phyloP scores from a whole-genome alignment of 2,888 invertebrate genomes.

The Apocheima hispidaria region DNA sequence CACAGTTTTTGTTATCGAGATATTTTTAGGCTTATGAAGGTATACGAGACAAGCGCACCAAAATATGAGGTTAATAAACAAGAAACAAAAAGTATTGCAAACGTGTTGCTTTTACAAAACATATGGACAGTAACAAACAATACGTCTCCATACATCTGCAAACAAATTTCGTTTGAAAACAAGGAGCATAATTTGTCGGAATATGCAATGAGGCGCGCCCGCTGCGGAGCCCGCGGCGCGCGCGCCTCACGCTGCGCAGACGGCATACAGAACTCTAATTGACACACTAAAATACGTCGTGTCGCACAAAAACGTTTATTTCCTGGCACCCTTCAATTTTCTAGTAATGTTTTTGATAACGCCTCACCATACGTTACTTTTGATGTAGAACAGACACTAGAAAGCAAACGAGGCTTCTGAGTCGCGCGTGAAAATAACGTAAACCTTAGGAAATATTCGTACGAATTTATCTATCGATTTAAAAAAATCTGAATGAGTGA shows the following conservation, averaged over 20 bases:
- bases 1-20: not conserved
- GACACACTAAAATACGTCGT: slow-evolving; percentile 82
- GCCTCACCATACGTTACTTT: slow-evolving; percentile 28
- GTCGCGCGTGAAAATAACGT: too few species aligned
- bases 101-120: slow-evolving; percentile 47
- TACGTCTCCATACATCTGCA: slow-evolving; percentile 57
- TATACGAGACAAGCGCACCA: not conserved
- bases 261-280: slow-evolving; percentile 83
- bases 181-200: slow-evolving; percentile 69
- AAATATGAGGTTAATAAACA: not conserved
- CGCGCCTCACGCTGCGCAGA: slow-evolving; percentile 75
- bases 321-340: slow-evolving; percentile 54
- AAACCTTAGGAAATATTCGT: too few species aligned
- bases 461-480: too few species aligned
- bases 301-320: slow-evolving; percentile 59
- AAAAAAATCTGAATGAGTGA: too few species aligned
- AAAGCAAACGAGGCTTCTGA: not conserved
- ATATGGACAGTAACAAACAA: slow-evolving; percentile 50
- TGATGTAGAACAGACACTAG: not conserved
- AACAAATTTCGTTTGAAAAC: slow-evolving; percentile 63
- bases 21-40: not conserved
- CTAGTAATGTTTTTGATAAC: slow-evolving; percentile 46
- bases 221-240: slow-evolving; percentile 61
- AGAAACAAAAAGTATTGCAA: slow-evolving; percentile 30
- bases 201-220: slow-evolving; percentile 63